A percentile compares a stretch with the other conserved stretches of the same genome.
Conservation (phyloP, 2,888 invertebrate genomes). For the Nomada ferruginata region DNA sequence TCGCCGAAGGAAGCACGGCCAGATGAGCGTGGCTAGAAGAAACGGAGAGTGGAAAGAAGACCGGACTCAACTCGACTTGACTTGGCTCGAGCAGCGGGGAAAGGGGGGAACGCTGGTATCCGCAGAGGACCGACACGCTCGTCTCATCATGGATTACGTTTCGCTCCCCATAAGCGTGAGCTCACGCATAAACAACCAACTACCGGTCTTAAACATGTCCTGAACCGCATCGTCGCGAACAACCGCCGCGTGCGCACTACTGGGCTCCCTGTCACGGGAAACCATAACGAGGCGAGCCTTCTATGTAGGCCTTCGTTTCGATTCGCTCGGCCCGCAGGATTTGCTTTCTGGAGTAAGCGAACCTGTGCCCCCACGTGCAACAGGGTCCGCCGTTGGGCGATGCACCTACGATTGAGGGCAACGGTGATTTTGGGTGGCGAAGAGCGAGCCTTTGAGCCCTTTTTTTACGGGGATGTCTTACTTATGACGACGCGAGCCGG, state of each 20-base stretch:
- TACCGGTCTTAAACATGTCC: constrained; percentile 79
- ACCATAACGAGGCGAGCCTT: constrained; percentile 60
- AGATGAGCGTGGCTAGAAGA: constrained; percentile 53
- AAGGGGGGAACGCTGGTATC: constrained; percentile 24
- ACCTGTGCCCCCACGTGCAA: constrained; percentile 2
- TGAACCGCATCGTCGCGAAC: constrained; percentile 52
- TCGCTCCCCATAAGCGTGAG: constrained; percentile 69
- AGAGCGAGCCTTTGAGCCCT: no score
- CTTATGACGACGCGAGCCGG: constrained; percentile 5
- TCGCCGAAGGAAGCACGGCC: constrained; percentile 58
- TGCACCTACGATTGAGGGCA: constrained; percentile 22
- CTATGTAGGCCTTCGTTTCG: constrained; percentile 35
- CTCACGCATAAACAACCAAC: constrained; percentile 77
- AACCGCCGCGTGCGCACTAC: constrained; percentile 56
- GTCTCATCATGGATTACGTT: constrained; percentile 64
- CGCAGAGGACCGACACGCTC: constrained; percentile 59
- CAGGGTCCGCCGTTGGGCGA: constrained; percentile 12
- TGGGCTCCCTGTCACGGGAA: constrained; percentile 37
- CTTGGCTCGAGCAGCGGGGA: background rate
- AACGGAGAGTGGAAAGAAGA: constrained; percentile 45
- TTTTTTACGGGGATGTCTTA: constrained; percentile 35
- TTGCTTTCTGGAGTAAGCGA: constrained; percentile 36
- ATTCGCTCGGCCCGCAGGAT: constrained; percentile 55
- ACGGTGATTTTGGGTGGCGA: constrained; percentile 2
- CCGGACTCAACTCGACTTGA: no score